Evolutionary conservation across 1,140 invertebrate genomes (phyloP).

Genomic region (Heliothis virescens): DNA sequence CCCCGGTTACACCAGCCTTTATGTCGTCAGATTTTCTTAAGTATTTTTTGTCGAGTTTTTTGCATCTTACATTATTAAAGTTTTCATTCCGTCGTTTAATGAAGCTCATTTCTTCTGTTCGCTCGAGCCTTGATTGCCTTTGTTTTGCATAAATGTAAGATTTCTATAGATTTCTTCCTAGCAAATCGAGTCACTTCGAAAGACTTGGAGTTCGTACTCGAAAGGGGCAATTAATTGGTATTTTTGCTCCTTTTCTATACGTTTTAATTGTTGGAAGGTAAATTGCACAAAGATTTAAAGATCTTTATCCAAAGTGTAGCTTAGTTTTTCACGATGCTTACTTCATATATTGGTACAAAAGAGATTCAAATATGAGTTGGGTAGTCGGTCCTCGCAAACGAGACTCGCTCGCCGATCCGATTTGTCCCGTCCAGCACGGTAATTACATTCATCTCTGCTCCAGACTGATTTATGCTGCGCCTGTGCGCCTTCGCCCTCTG

Average conservation of each 20-base stretch:
- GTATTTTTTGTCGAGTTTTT: constrained; percentile 85
- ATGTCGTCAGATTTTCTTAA: constrained; percentile 86
- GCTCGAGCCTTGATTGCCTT: constrained; percentile 84
- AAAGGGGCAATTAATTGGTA: constrained; percentile 76
- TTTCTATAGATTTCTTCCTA: constrained; percentile 83
- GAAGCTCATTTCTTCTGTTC: constrained; percentile 86
- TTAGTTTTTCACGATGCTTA: neutral
- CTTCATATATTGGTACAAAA: neutral
- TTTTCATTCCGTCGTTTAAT: constrained; percentile 86
- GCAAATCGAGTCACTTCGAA: constrained; percentile 78
- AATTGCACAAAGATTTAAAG: neutral
- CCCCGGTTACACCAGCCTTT: constrained; percentile 86
- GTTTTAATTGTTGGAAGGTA: constrained; percentile 20
- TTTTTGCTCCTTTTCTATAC: constrained; percentile 55
- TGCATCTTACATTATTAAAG: constrained; percentile 87
- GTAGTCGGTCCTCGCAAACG: constrained; percentile 25
- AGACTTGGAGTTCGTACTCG: constrained; percentile 79
- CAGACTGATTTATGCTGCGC: constrained; percentile 66
- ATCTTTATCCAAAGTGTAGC: neutral
- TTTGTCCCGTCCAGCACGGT: constrained; percentile 61
- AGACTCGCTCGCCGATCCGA: constrained; percentile 53
- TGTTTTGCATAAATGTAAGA: constrained; percentile 86
- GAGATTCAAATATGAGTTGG: neutral
- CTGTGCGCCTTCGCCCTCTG: constrained; percentile 54
- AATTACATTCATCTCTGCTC: constrained; percentile 67